These are phyloP conservation scores for Connochaetes taurinus DNA, from an alignment of 2,113 vertebrate genomes.

Conservation along the genomic window DNA sequence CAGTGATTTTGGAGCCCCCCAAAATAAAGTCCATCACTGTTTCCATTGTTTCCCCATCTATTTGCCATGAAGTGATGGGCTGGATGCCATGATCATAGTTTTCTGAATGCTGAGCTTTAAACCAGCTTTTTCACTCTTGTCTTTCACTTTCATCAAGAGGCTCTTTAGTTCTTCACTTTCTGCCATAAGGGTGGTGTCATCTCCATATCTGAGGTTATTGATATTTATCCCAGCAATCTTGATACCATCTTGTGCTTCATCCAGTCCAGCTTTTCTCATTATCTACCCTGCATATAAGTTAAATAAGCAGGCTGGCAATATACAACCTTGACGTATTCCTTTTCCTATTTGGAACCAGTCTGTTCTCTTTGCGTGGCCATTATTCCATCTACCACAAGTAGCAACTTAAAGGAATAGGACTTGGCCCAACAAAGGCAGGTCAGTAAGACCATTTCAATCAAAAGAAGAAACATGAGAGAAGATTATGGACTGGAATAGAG, in stretches of 20 bases:
- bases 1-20: background rate
- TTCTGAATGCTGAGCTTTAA: background rate
- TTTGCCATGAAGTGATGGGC: background rate
- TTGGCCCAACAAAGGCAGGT: background rate
- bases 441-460: background rate
- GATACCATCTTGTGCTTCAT: background rate
- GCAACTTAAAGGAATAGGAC: background rate
- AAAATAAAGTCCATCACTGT: background rate
- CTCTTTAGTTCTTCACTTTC: background rate
- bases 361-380: background rate
- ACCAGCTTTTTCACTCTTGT: background rate
- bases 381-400: background rate
- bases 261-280: background rate
- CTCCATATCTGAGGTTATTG: background rate
- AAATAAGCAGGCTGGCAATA: background rate
- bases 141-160: background rate
- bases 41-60: background rate
- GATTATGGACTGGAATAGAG: background rate
- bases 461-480: background rate
- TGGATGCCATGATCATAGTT: background rate
- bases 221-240: background rate
- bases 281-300: background rate
- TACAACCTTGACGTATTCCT: fast-evolving
- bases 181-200: background rate
- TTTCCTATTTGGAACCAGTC: background rate